A percentile compares a stretch with the other conserved stretches of the same genome.
phyloP scores from a whole-genome alignment of 23 tunicate species.

The Phallusia fumigata region DNA sequence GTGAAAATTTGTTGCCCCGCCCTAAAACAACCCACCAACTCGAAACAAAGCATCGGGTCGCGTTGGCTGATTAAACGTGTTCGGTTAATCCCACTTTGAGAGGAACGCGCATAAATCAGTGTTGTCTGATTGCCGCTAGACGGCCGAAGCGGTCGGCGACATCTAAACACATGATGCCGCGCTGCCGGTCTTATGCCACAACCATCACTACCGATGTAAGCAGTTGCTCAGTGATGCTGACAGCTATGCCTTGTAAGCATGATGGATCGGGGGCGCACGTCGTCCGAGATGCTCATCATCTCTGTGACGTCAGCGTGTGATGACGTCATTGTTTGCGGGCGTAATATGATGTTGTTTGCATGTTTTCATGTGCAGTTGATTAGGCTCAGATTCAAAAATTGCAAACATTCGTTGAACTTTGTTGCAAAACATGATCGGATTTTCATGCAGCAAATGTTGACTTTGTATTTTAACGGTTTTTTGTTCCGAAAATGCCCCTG shows the following conservation, averaged over 20 bases:
- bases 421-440: too few species aligned
- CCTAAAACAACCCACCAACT: too few species aligned
- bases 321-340: conserved; percentile 1
- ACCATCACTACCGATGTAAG: too few species aligned
- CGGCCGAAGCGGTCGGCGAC: background rate
- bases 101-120: background rate
- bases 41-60: too few species aligned
- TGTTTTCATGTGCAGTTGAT: background rate
- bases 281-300: background rate
- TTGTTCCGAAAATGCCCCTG: too few species aligned
- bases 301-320: background rate
- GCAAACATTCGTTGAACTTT: too few species aligned
- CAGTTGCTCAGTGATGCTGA: too few species aligned
- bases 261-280: background rate
- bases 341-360: background rate
- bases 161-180: background rate
- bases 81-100: background rate
- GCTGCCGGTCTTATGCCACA: background rate
- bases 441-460: too few species aligned
- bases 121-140: background rate
- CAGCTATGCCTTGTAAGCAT: background rate
- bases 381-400: background rate
- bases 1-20: too few species aligned
- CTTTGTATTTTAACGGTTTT: too few species aligned
- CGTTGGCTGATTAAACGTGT: background rate